These are phyloP conservation scores for Ia io DNA, from an alignment of 2,113 vertebrate genomes.

Conservation along the genomic window DNA sequence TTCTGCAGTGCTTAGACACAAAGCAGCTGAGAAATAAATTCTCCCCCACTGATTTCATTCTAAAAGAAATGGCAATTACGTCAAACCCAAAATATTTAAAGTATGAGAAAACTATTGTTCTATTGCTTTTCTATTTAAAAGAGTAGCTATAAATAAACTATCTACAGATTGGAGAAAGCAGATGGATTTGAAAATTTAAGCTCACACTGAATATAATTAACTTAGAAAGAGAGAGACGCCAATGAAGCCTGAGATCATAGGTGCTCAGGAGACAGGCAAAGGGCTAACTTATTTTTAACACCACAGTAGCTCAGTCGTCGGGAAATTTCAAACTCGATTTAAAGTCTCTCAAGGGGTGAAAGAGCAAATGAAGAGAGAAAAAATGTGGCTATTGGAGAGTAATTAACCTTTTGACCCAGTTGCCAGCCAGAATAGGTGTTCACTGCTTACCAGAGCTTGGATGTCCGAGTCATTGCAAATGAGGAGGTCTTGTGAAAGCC, in stretches of 20 bases:
- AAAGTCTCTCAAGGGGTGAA: slow-evolving; percentile 48
- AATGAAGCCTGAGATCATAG: not conserved
- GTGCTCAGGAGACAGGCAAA: slow-evolving; percentile 53
- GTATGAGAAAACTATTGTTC: slow-evolving; percentile 24
- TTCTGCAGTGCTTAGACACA: not conserved
- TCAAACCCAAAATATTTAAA: slow-evolving; percentile 42
- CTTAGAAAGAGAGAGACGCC: slow-evolving; percentile 44
- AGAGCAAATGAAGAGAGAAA: slow-evolving; percentile 43
- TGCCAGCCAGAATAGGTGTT: slow-evolving; percentile 19
- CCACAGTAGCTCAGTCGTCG: slow-evolving; percentile 38
- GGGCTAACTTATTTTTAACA: slow-evolving; percentile 68
- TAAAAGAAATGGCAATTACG: slow-evolving; percentile 25
- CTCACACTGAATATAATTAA: slow-evolving; percentile 64
- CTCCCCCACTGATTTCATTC: slow-evolving; percentile 4
- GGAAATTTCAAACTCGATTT: slow-evolving; percentile 48
- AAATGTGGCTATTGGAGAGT: slow-evolving; percentile 29
- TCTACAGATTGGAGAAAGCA: slow-evolving; percentile 58
- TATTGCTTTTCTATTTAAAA: slow-evolving; percentile 52
- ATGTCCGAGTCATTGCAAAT: slow-evolving; percentile 23
- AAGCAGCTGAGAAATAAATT: slow-evolving; percentile 32
- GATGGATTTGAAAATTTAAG: slow-evolving; percentile 65
- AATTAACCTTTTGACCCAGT: slow-evolving; percentile 61
- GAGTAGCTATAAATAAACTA: slow-evolving; percentile 61
- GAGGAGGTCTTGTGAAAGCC: not conserved
- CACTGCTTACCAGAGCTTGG: slow-evolving; percentile 21